Evolutionary conservation across 2,888 invertebrate genomes (phyloP), one percentile per base, ranked within the genome.

Genomic region (Harpagoxenus sublaevis): DNA sequence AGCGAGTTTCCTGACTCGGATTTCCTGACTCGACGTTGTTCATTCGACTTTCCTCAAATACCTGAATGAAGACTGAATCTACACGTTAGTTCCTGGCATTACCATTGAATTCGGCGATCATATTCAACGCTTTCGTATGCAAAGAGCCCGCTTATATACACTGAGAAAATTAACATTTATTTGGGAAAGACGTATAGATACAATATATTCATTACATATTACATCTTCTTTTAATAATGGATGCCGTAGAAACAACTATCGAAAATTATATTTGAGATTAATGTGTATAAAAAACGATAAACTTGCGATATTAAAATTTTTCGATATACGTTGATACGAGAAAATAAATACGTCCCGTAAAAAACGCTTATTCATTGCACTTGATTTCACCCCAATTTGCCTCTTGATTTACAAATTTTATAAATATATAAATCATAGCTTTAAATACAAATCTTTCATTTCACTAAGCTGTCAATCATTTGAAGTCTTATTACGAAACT

Each of bases 31-130:
- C 51, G 71, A 48, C 71, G 60, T 71, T 81, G 71, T 71, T 81
- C 79, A 60, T 79, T 79, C 71, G 71, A 71, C 79, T 79, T 79
- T 71, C 35, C 71, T 71, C 79, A 53, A 81, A 81, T 81, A 71
- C 35, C 79, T 57, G 48, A 71, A 45, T 66, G 65, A 66, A 45
- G 28, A 45, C 71, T 62, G 48, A 81, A 60, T 60, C 60, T 81
- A 81, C 60, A 81, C 51, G 60, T 81, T 81, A 81, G 79, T 60
- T 71, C 39, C 48, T 39, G 28, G 31, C 79, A 81, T 81, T 81
- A 81, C 39, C 48, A 60, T 71, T 71, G 71, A 81, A 81, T 81
- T 71, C 71, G 39, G n/a, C 12, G 60, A 78, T 81, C 71, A 60
- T 81, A 81, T 71, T 81, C 79, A 57, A 18, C 48, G 71, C 48